Percentiles rank a stretch among this genome's conserved stretches.
Conservation (phyloP, 2,113 vertebrate species). For the Otis tarda region DNA sequence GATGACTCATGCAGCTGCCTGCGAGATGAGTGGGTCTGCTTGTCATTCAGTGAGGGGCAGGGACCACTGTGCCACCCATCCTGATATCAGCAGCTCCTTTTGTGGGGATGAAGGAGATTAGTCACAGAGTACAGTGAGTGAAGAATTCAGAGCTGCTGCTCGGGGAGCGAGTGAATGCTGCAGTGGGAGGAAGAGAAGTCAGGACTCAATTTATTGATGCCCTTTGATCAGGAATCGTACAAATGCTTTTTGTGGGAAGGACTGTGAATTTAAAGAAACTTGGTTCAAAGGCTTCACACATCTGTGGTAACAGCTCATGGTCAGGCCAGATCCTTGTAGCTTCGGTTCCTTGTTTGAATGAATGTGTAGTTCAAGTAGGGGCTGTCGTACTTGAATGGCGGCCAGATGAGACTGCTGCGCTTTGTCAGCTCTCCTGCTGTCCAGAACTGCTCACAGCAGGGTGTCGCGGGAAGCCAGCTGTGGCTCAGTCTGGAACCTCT, state of each 20-base stretch:
- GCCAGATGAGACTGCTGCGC: constrained; percentile 36
- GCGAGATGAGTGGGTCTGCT: background rate
- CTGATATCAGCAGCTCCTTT: background rate
- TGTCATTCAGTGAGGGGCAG: background rate
- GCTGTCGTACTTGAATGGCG: background rate
- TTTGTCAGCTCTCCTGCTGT: background rate
- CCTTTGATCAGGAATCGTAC: background rate
- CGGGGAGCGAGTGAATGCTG: background rate
- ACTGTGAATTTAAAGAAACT: constrained; percentile 4
- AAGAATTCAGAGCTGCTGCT: background rate
- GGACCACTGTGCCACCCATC: background rate
- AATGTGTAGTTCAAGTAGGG: background rate
- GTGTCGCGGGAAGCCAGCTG: background rate
- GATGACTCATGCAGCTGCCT: background rate
- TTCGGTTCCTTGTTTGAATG: background rate
- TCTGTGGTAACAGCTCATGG: background rate
- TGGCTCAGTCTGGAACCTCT: background rate
- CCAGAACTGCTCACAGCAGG: background rate
- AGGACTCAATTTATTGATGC: background rate
- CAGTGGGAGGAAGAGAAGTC: constrained; percentile 8
- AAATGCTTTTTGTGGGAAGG: background rate
- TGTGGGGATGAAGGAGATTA: background rate
- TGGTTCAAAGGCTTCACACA: constrained; percentile 15
- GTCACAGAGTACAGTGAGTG: background rate
- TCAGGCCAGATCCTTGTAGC: background rate